Percentiles rank a stretch among this genome's conserved stretches.
phyloP scores from a whole-genome alignment of 2,797 vertebrate species.

The Channa striata region DNA sequence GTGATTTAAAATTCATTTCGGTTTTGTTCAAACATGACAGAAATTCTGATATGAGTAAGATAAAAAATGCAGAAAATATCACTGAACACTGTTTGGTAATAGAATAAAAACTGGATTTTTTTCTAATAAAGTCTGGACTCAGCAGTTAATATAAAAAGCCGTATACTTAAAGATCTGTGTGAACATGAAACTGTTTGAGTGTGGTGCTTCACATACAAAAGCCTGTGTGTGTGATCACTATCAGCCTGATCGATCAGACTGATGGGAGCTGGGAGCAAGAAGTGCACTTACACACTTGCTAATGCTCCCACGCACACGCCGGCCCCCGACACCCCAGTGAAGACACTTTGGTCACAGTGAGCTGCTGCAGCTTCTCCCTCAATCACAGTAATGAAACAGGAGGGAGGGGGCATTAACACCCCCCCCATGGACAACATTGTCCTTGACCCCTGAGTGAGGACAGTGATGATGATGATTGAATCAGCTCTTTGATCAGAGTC shows the following conservation, averaged over 20 bases:
- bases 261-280: background rate
- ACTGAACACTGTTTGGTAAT: too few species aligned
- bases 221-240: background rate
- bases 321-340: background rate
- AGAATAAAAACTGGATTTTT: too few species aligned
- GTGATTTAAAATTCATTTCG: too few species aligned
- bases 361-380: background rate
- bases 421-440: background rate
- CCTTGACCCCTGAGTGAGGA: slow-evolving; percentile 3
- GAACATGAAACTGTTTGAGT: too few species aligned
- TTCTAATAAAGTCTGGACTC: too few species aligned
- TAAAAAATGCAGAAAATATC: too few species aligned
- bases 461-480: slow-evolving; percentile 5
- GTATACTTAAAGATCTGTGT: too few species aligned
- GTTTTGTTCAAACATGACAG: too few species aligned
- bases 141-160: too few species aligned
- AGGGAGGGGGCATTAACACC: background rate
- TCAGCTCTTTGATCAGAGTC: slow-evolving; percentile 14
- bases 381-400: background rate
- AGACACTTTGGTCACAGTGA: slow-evolving; percentile 22
- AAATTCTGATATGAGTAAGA: too few species aligned
- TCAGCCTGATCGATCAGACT: background rate
- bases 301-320: background rate
- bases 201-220: too few species aligned
- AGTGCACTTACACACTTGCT: background rate